Conservation (phyloP, 1,140 invertebrate genomes). For the Bombus waltoni region DNA sequence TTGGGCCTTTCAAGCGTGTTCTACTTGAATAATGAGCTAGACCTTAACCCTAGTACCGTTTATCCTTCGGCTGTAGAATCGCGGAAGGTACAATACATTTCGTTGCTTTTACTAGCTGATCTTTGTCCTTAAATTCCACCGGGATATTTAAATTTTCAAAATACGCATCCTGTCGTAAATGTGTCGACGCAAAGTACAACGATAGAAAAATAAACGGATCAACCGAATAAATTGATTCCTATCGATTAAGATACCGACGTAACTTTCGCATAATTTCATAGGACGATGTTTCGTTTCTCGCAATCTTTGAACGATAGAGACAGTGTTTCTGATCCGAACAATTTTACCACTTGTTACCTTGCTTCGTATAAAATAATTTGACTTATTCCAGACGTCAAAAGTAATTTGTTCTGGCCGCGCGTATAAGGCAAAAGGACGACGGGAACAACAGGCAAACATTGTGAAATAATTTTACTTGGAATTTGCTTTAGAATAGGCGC, state of each 20-base stretch:
- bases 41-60: neutral
- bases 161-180: neutral
- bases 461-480: constrained; percentile 35
- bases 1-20: constrained; percentile 38
- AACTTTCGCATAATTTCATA: neutral
- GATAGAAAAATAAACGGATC: too few relatives aligned
- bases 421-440: constrained; percentile 20
- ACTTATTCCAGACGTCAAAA: neutral
- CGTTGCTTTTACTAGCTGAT: neutral
- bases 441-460: constrained; percentile 17
- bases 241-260: neutral
- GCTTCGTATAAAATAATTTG: neutral
- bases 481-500: constrained; percentile 13
- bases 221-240: too few relatives aligned
- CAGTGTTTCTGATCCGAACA: neutral
- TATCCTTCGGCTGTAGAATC: neutral
- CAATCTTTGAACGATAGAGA: neutral
- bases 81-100: neutral
- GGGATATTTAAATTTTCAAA: too few relatives aligned
- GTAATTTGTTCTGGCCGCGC: neutral
- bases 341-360: neutral
- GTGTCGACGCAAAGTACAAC: too few relatives aligned
- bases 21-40: constrained; percentile 72
- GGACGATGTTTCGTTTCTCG: neutral
- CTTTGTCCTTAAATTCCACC: accelerated